Evolutionary conservation across 2,797 vertebrate genomes (phyloP).

Genomic region (Acrossocheilus fasciatus): DNA sequence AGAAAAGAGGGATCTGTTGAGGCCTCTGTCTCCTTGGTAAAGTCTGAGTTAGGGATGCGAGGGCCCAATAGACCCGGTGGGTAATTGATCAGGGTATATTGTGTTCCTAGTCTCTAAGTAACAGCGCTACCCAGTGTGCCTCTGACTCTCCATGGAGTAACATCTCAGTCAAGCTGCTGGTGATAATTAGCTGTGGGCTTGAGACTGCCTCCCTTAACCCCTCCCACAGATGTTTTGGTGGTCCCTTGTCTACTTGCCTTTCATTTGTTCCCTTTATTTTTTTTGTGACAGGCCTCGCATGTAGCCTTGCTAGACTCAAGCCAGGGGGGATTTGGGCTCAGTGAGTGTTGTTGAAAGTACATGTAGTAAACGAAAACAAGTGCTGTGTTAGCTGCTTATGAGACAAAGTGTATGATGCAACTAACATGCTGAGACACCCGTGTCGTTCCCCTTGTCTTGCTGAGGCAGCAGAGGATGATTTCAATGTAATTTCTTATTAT

Average conservation of each 20-base stretch:
- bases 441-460: background rate
- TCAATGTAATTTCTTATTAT: background rate
- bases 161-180: constrained; percentile 66
- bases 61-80: constrained; percentile 60
- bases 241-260: constrained; percentile 54
- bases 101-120: constrained; percentile 83
- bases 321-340: constrained; percentile 42
- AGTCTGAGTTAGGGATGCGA: constrained; percentile 49
- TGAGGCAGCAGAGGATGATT: background rate
- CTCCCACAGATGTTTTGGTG: constrained; percentile 39
- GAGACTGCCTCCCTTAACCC: constrained; percentile 55
- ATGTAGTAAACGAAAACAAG: constrained; percentile 44
- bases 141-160: constrained; percentile 68
- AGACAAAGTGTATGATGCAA: constrained; percentile 55
- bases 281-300: constrained; percentile 34
- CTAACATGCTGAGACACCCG: constrained; percentile 32
- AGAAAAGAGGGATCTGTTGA: constrained; percentile 47
- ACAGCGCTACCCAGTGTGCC: constrained; percentile 73
- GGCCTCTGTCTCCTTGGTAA: constrained; percentile 61
- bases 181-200: constrained; percentile 74
- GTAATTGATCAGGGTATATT: constrained; percentile 72
- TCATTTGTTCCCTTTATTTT: constrained; percentile 53
- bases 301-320: constrained; percentile 20
- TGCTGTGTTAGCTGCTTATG: constrained; percentile 38
- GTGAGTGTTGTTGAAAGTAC: constrained; percentile 48